phyloP scores from a whole-genome alignment of 2,888 invertebrate genomes.

The Noctua fimbriata region DNA sequence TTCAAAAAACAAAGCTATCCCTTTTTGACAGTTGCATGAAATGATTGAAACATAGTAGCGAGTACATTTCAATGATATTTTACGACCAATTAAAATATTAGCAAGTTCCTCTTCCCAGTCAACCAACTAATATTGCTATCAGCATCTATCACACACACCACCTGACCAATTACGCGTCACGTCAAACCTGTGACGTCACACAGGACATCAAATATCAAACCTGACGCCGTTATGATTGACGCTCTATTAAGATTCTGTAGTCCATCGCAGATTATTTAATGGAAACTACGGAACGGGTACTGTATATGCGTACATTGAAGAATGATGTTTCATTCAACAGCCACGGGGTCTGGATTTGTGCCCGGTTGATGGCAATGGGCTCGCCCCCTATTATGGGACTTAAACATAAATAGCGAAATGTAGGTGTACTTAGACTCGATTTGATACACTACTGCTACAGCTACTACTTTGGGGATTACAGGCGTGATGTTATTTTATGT shows the following conservation, averaged over 20 bases:
- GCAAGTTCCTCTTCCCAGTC: neutral
- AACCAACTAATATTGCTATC: neutral
- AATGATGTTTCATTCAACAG: neutral
- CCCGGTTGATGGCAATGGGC: too few relatives aligned
- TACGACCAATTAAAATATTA: neutral
- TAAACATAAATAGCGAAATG: too few relatives aligned
- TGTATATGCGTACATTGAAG: neutral
- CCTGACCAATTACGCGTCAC: conserved; percentile 10
- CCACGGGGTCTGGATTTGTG: too few relatives aligned
- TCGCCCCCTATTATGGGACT: too few relatives aligned
- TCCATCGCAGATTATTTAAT: neutral
- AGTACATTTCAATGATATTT: neutral
- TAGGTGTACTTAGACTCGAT: too few relatives aligned
- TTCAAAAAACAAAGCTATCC: too few relatives aligned
- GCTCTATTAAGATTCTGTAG: neutral
- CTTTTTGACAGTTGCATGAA: too few relatives aligned
- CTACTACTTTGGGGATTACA: too few relatives aligned
- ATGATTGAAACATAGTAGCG: too few relatives aligned
- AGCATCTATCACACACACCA: neutral
- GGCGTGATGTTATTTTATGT: too few relatives aligned
- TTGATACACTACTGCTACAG: too few relatives aligned
- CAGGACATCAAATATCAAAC: neutral
- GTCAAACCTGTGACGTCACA: conserved; percentile 20
- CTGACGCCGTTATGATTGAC: conserved; percentile 28
- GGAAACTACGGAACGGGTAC: neutral